These are phyloP conservation scores for Labroides dimidiatus DNA, from an alignment of 2,797 vertebrate genomes.

Conservation along the genomic window DNA sequence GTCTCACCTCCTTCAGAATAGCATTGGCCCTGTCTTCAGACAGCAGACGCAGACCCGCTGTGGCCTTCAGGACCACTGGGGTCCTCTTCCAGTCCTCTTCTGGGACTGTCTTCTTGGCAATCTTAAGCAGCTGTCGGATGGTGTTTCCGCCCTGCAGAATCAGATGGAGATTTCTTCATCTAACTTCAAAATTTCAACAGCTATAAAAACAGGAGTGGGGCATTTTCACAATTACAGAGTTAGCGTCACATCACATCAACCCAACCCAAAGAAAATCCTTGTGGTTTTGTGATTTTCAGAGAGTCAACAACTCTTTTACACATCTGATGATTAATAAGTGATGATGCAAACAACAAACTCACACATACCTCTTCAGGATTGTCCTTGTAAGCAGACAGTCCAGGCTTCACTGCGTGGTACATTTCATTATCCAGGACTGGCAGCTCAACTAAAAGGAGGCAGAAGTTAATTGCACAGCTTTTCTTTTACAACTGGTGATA, in stretches of 20 bases:
- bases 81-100: constrained; percentile 91
- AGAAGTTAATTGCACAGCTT: constrained; percentile 37
- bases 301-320: constrained; percentile 52
- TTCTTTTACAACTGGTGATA: constrained; percentile 21
- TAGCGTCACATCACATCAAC: constrained; percentile 61
- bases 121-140: constrained; percentile 88
- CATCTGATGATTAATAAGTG: constrained; percentile 43
- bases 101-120: constrained; percentile 92
- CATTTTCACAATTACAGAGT: constrained; percentile 65
- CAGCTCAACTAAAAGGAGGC: constrained; percentile 83
- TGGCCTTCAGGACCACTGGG: constrained; percentile 95
- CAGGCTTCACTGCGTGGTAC: constrained; percentile 97
- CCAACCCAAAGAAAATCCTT: constrained; percentile 63
- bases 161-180: constrained; percentile 2
- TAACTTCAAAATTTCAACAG: neutral
- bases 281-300: constrained; percentile 55
- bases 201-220: constrained; percentile 17
- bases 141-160: constrained; percentile 89
- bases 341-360: constrained; percentile 49
- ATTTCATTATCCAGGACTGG: constrained; percentile 94
- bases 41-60: constrained; percentile 93
- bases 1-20: constrained; percentile 91
- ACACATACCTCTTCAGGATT: constrained; percentile 90
- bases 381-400: constrained; percentile 95
- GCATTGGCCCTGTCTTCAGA: constrained; percentile 89